Conservation (phyloP, 2,888 invertebrate genomes). For the Geophilus truncorum region DNA sequence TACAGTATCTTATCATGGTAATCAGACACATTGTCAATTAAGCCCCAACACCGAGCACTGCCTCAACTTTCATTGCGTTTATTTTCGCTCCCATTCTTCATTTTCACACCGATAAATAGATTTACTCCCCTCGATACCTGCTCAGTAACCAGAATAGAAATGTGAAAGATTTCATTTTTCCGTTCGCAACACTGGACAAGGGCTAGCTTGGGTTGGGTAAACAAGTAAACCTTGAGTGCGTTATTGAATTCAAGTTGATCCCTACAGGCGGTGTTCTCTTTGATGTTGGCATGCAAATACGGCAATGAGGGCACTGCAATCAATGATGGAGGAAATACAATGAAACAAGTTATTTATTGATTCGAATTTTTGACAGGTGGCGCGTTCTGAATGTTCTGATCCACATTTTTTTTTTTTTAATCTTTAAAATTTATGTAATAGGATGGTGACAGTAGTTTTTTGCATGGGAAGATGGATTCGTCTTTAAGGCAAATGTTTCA, state of each 20-base stretch:
- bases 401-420: background rate
- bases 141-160: no score
- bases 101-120: background rate
- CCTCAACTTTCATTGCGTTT: background rate
- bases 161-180: background rate
- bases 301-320: background rate
- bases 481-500: background rate
- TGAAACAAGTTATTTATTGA: background rate
- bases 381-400: background rate
- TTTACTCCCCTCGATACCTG: background rate
- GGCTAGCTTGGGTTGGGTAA: no score
- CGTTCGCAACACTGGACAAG: background rate
- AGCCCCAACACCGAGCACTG: background rate
- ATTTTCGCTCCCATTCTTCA: background rate
- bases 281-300: background rate
- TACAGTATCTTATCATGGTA: background rate
- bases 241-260: background rate
- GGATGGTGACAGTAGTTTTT: background rate
- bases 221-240: background rate
- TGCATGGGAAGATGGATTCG: background rate
- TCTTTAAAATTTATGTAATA: background rate
- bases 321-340: background rate
- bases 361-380: background rate
- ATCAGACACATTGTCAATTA: background rate
- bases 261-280: background rate